Percentiles rank a stretch among this genome's conserved stretches.
Evolutionary conservation across 1,140 invertebrate genomes (phyloP).

Genomic region (Sitobion miscanthi): DNA sequence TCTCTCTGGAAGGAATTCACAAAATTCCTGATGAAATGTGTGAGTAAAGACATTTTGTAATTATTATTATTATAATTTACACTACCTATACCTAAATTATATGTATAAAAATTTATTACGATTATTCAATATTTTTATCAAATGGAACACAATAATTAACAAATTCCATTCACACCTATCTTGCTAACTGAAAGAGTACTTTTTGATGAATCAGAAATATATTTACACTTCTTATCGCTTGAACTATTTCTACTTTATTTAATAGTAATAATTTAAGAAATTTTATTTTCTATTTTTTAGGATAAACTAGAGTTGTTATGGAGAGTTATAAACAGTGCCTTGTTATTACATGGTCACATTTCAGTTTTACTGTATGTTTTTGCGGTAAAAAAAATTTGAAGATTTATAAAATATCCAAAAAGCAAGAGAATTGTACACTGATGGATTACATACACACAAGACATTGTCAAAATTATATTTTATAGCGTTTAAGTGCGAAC

Average conservation of each 20-base stretch:
- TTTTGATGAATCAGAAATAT: neutral
- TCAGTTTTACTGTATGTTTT: constrained; percentile 44
- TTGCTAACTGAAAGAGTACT: neutral
- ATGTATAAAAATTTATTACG: neutral
- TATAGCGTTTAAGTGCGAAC: constrained; percentile 41
- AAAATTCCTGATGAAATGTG: constrained; percentile 11
- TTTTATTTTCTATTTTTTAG: constrained; percentile 6
- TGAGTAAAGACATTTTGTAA: neutral
- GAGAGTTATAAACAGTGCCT: neutral
- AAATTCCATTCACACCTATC: neutral
- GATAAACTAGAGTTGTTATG: neutral
- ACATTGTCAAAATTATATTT: constrained; percentile 33
- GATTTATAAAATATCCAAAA: constrained; percentile 33
- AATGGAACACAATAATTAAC: neutral
- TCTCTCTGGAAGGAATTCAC: constrained; percentile 37
- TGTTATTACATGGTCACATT: constrained; percentile 46
- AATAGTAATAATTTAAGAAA: neutral
- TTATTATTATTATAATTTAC: neutral
- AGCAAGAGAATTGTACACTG: constrained; percentile 40
- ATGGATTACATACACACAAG: constrained; percentile 25
- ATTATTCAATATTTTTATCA: neutral
- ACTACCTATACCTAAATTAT: neutral
- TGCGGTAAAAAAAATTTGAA: constrained; percentile 30
- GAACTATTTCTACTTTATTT: neutral
- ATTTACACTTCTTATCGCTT: neutral